Percentiles rank a stretch among this genome's conserved stretches.
Conservation (phyloP, 2,797 vertebrate species). For the Carduelis carduelis region DNA sequence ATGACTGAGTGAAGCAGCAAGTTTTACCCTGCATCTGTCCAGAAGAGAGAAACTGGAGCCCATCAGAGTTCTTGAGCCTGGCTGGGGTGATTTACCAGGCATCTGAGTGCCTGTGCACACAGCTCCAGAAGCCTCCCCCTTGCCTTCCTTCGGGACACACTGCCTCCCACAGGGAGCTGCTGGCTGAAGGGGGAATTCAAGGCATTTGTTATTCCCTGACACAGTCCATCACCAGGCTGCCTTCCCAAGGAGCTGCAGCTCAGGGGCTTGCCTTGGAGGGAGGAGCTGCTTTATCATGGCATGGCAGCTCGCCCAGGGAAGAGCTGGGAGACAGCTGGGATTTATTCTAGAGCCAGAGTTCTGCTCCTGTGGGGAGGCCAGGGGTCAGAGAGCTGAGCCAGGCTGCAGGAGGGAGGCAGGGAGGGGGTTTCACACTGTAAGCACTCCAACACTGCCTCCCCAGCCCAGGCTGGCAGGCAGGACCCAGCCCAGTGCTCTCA, state of each 20-base stretch:
- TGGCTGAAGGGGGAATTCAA: background rate
- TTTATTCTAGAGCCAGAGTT: accelerated
- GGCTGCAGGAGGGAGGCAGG: background rate
- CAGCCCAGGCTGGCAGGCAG: background rate
- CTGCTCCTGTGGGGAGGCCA: background rate
- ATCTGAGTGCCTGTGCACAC: background rate
- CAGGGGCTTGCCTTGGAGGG: background rate
- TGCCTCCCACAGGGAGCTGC: background rate
- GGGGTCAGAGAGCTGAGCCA: background rate
- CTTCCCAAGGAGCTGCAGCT: background rate
- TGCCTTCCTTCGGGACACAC: accelerated
- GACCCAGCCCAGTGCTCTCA: background rate
- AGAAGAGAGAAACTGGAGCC: background rate
- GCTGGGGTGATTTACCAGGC: background rate
- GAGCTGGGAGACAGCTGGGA: background rate
- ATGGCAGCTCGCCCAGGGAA: background rate
- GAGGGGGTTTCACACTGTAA: background rate
- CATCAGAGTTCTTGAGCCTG: background rate
- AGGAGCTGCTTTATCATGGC: background rate
- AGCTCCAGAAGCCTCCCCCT: background rate
- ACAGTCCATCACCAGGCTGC: background rate
- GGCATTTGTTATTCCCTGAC: background rate
- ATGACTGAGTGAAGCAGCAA: background rate
- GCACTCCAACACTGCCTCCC: background rate
- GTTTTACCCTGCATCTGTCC: background rate